Evolutionary conservation across 1,140 invertebrate genomes (phyloP).

Genomic region (Papilio dardanus): DNA sequence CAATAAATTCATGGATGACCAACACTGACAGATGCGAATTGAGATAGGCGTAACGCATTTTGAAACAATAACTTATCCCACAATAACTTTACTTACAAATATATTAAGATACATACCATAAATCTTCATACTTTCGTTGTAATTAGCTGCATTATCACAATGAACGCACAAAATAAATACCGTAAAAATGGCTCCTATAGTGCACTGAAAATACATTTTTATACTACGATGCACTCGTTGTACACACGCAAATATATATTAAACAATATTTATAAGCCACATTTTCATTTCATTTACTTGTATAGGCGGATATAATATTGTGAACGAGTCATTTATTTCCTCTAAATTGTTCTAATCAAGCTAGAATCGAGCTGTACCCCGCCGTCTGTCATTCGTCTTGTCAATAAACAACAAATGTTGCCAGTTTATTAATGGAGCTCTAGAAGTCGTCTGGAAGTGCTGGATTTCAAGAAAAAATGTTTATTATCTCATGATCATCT

Average conservation of each 20-base stretch:
- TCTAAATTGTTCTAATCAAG: constrained; percentile 69
- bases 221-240: constrained; percentile 61
- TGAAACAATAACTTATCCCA: constrained; percentile 23
- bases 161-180: constrained; percentile 82
- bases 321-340: constrained; percentile 69
- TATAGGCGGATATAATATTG: constrained; percentile 64
- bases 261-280: constrained; percentile 71
- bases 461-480: neutral
- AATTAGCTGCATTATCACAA: constrained; percentile 78
- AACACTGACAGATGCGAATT: constrained; percentile 39
- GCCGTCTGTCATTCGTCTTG: constrained; percentile 78
- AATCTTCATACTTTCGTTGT: constrained; percentile 78
- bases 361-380: constrained; percentile 74
- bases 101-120: constrained; percentile 63
- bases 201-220: constrained; percentile 78
- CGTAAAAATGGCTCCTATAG: constrained; percentile 81
- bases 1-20: no score
- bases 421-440: constrained; percentile 41
- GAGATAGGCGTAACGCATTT: constrained; percentile 42
- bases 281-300: constrained; percentile 69
- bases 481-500: no score
- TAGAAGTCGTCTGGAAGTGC: neutral
- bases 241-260: constrained; percentile 57
- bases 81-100: constrained; percentile 4
- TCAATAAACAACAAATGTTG: constrained; percentile 79